Evolutionary conservation across 1,140 invertebrate species (phyloP), one percentile per base, ranked within the genome.

Genomic region (Leptestheria dahalacensis): DNA sequence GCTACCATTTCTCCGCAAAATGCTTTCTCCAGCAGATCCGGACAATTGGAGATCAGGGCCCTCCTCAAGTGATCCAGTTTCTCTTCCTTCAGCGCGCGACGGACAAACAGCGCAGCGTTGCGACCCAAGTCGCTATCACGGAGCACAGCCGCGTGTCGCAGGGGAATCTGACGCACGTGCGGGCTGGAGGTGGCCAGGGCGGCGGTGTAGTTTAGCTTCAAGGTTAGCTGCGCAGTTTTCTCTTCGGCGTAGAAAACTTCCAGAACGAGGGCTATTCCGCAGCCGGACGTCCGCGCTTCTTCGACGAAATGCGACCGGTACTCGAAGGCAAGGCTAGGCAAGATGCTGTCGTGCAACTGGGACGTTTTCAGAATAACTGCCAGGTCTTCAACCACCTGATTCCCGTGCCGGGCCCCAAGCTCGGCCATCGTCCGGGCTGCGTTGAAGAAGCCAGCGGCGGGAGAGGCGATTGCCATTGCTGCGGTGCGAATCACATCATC

Each of bases 241-340:
- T 6, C 6, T 41, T 15, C 33, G 15, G 33, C 33, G 6, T 41
- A 6, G 6, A 41, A 15, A 41, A 41, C 33, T 9, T 41, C 33
- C 33, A 41, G 33, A 15, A 41, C 15, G 15, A 55, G 21, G 6
- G 26, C 53, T 3, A 55, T 18, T 20, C 53, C 53, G 21, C 26
- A 20, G 3, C n/a, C 11, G 2, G 26, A 29, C n/a, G 26, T 55
- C n/a, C 53, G 53, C 10, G 53, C 53, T 20, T 55, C 53, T 55
- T 55, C 53, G 2, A 28, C 53, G 33, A 55, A 55, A 20, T 55
- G 53, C 26, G 21, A 29, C 0, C 53, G 53, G 33, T 55, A 55
- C 9, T 55, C 53, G 15, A 29, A 33, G 10, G 53, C 53, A 55
- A 55, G 26, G 53, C 53, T 33, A 33, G 53, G 53, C 26, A 55